Percentiles rank a stretch among this genome's conserved stretches.
These are phyloP conservation scores for Mastigias papua DNA, from an alignment of 30 jellyfish, hydroid and myxozoan genomes.

Conservation along the genomic window DNA sequence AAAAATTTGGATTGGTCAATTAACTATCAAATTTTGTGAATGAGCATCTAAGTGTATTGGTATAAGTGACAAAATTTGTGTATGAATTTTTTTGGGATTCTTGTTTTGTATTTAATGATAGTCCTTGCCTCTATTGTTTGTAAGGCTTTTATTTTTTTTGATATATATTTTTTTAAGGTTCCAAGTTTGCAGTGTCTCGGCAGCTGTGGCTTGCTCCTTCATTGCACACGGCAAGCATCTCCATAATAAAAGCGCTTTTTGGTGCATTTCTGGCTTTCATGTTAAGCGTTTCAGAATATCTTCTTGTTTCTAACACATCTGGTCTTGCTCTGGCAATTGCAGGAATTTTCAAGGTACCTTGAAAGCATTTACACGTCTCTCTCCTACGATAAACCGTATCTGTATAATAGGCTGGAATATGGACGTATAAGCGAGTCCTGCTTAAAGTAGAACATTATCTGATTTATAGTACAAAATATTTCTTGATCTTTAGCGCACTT, in stretches of 20 bases:
- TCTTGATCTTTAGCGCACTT: too few relatives aligned
- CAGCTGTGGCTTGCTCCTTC: slow-evolving; percentile 89
- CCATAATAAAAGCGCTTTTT: slow-evolving; percentile 44
- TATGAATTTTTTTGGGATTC: too few relatives aligned
- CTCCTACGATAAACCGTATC: too few relatives aligned
- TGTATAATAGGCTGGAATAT: too few relatives aligned
- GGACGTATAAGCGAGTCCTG: too few relatives aligned
- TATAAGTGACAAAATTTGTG: too few relatives aligned
- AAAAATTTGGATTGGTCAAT: too few relatives aligned
- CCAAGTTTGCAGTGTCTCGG: slow-evolving; percentile 81
- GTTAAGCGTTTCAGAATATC: slow-evolving; percentile 90
- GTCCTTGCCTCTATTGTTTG: not conserved
- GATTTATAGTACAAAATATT: too few relatives aligned
- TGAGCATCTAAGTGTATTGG: too few relatives aligned
- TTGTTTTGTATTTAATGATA: too few relatives aligned
- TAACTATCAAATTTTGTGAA: too few relatives aligned
- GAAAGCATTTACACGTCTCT: not conserved
- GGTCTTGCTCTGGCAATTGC: slow-evolving; percentile 94
- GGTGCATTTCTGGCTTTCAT: slow-evolving; percentile 95
- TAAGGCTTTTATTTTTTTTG: not conserved
- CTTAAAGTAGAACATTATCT: too few relatives aligned
- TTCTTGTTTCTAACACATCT: slow-evolving; percentile 83
- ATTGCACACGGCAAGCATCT: slow-evolving; percentile 55
- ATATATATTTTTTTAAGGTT: slow-evolving; percentile 48
- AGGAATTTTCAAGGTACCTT: slow-evolving; percentile 88